A percentile compares a stretch with the other conserved stretches of the same genome.
Conservation (phyloP, 2,888 invertebrate genomes). For the Thumatha senex region DNA sequence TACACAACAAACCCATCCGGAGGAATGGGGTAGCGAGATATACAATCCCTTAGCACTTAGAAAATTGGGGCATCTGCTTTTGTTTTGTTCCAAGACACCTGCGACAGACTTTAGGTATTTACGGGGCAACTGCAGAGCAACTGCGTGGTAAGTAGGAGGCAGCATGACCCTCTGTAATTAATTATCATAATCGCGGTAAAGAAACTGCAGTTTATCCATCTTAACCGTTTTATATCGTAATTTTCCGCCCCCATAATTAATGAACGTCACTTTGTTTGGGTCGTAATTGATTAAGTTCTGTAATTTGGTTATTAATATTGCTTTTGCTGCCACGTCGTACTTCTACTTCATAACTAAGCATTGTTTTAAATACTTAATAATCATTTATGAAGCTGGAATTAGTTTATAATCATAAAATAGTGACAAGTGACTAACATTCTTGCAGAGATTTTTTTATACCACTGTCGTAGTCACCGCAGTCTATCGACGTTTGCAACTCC, state of each 20-base stretch:
- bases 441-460: too few species aligned
- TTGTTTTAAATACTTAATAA: neutral
- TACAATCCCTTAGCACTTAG: constrained; percentile 43
- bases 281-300: constrained; percentile 40
- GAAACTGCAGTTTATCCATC: constrained; percentile 48
- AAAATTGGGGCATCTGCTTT: constrained; percentile 61
- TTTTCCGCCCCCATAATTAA: constrained; percentile 39
- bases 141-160: constrained; percentile 9
- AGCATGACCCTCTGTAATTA: constrained; percentile 41
- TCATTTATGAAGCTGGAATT: neutral
- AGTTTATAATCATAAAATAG: too few species aligned
- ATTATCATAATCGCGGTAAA: constrained; percentile 63
- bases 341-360: neutral
- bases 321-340: constrained; percentile 20
- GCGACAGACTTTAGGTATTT: constrained; percentile 4
- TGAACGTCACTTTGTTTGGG: constrained; percentile 34
- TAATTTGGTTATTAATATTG: constrained; percentile 36
- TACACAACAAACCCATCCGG: constrained; percentile 28
- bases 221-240: constrained; percentile 51
- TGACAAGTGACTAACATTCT: too few species aligned
- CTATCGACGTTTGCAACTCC: too few species aligned
- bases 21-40: constrained; percentile 15
- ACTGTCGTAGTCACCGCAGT: too few species aligned
- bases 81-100: constrained; percentile 31
- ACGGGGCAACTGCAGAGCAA: constrained; percentile 14